Percentiles rank a stretch among this genome's conserved stretches.
Conservation (phyloP, 2,113 vertebrate genomes). For the Oncorhynchus tshawytscha region DNA sequence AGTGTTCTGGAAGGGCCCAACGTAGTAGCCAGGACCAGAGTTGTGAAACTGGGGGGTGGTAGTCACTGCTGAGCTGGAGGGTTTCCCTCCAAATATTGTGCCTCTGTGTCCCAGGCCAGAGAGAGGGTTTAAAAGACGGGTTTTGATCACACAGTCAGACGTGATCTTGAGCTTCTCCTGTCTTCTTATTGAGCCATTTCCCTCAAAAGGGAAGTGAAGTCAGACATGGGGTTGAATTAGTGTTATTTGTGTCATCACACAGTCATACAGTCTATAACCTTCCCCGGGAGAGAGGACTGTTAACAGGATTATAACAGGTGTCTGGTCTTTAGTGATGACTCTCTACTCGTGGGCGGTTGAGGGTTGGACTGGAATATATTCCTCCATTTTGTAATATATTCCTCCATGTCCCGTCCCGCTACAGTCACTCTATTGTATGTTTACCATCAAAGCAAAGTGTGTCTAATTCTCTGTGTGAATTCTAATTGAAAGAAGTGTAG, state of each 20-base stretch:
- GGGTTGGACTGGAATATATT: constrained; percentile 38
- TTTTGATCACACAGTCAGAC: no score
- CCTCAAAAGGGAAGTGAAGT: background rate
- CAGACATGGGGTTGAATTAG: constrained; percentile 11
- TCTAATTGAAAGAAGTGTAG: background rate
- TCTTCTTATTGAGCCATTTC: background rate
- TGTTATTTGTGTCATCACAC: constrained; percentile 40
- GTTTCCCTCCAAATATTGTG: no score
- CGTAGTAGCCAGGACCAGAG: no score
- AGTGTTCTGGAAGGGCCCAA: background rate
- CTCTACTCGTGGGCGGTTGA: constrained; percentile 1
- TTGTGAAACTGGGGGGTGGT: no score
- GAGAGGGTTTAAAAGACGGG: no score
- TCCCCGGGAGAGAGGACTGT: background rate
- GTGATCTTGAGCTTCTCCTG: background rate
- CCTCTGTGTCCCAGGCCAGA: background rate
- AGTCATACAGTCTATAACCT: constrained; percentile 33
- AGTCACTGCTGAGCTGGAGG: no score
- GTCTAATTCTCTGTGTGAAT: no score
- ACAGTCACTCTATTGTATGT: constrained; percentile 19
- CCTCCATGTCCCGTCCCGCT: constrained; percentile 52
- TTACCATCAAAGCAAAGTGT: no score
- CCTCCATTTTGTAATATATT: constrained; percentile 51
- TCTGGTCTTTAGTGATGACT: constrained; percentile 32
- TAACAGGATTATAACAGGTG: background rate